Percentiles rank a stretch among this genome's conserved stretches.
phyloP scores from a whole-genome alignment of 2,113 vertebrate genomes.

The Trachemys scripta region DNA sequence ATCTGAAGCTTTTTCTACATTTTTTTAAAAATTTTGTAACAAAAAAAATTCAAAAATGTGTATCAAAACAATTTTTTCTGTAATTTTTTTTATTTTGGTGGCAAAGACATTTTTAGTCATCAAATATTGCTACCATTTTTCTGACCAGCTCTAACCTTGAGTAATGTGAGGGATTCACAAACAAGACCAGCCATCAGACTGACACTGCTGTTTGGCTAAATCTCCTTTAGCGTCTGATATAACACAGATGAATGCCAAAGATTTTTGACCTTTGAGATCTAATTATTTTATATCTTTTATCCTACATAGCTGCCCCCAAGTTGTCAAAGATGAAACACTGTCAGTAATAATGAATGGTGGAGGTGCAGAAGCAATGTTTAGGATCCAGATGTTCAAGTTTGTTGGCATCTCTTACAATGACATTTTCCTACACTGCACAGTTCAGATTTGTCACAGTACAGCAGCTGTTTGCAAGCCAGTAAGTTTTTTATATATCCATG shows the following conservation, averaged over 20 bases:
- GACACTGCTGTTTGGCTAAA: neutral
- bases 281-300: neutral
- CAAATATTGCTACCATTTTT: neutral
- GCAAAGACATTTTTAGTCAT: neutral
- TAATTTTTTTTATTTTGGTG: neutral
- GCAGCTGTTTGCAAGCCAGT: conserved; percentile 75
- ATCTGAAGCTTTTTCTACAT: neutral
- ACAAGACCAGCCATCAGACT: neutral
- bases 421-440: conserved; percentile 78
- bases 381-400: conserved; percentile 84
- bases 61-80: neutral
- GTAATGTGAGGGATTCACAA: neutral
- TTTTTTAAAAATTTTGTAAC: neutral
- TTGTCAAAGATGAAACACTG: conserved; percentile 74
- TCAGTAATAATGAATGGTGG: conserved; percentile 77
- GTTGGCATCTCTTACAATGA: conserved; percentile 78
- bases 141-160: neutral
- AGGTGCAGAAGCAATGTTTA: conserved; percentile 79
- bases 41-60: neutral
- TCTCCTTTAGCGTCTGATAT: neutral
- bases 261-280: conserved; percentile 6
- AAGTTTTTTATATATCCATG: conserved; percentile 14
- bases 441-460: conserved; percentile 67
- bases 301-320: conserved; percentile 74
- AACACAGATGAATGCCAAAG: neutral